Evolutionary conservation across 1,140 invertebrate species (phyloP), one percentile per base, ranked within the genome.

Genomic region (Drosophila bocki): DNA sequence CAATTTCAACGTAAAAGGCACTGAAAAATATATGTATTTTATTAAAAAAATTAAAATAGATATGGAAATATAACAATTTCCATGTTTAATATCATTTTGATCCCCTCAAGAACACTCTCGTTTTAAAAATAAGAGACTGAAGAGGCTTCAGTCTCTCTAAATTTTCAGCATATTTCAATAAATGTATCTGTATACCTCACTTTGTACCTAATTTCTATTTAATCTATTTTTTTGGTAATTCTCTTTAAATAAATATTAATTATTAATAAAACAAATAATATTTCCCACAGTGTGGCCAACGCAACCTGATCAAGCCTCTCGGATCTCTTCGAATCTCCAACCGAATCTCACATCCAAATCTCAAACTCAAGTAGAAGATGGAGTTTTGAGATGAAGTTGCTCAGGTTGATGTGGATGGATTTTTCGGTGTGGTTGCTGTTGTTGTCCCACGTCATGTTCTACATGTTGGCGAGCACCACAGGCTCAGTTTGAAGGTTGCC

Each of bases 381-480:
- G 75, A 56, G 67, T 54, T 59, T 56, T 47, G 41, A 59, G 61
- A 80, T 80, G 69, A 80, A 80, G 78, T 80, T 82, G 79, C 60
- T 56, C 53, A 63, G 80, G 68, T 68, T 64, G 65, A 68, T 63
- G 77, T 71, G 60, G 42, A 57, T 76, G 54, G 54, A 53, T 65
- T 64, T 47, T 39, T 68, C 15, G 29, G 5, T 17, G 29, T 33
- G 29, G 29, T 17, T 77, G 75, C 71, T 67, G 61, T 50, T 71
- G 80, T 76, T 88, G 85, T 90, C 50, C 45, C 78, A 79, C 76
- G 86, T 90, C 85, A 90, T 90, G 85, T 90, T 90, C 75, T 90
- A 90, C 85, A 88, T 90, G 70, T 78, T 78, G 47, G 61, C 62
- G 44, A 69, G 77, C 78, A 70, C 53, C 75, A 88, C 4, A 51